phyloP scores from a whole-genome alignment of 2,113 vertebrate genomes.

The Romanogobio albipinnatus region DNA sequence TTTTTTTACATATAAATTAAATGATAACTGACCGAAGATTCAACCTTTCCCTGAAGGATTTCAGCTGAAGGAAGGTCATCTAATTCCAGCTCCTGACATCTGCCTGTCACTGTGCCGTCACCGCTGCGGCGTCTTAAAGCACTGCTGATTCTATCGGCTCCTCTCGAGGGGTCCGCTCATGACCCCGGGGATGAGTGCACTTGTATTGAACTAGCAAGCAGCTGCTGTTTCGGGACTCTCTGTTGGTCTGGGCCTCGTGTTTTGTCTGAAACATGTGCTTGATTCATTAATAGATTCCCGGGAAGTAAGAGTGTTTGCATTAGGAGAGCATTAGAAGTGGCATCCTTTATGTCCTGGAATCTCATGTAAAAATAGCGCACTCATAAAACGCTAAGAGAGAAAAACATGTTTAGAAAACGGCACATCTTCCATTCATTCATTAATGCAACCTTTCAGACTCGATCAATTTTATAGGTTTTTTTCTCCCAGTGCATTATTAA shows the following conservation, averaged over 20 bases:
- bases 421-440: background rate
- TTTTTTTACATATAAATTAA: background rate
- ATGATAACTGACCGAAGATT: background rate
- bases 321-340: slow-evolving; percentile 17
- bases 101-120: background rate
- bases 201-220: slow-evolving; percentile 18
- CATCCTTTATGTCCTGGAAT: slow-evolving; percentile 24
- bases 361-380: slow-evolving; percentile 41
- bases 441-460: background rate
- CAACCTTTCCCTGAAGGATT: background rate
- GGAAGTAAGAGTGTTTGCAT: slow-evolving; percentile 42
- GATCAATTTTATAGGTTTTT: background rate
- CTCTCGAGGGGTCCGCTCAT: background rate
- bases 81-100: slow-evolving; percentile 14
- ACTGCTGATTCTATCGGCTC: background rate
- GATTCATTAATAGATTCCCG: slow-evolving; percentile 36
- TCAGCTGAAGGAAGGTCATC: background rate
- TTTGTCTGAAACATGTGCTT: slow-evolving; percentile 42
- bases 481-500: background rate
- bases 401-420: slow-evolving; percentile 24
- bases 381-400: slow-evolving; percentile 31
- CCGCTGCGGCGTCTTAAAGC: background rate
- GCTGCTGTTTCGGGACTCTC: background rate
- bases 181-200: slow-evolving; percentile 20
- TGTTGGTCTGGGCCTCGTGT: slow-evolving; percentile 24